Base-by-base conservation (phyloP, 23 tunicate genomes). In the Botrylloides violaceus region DNA sequence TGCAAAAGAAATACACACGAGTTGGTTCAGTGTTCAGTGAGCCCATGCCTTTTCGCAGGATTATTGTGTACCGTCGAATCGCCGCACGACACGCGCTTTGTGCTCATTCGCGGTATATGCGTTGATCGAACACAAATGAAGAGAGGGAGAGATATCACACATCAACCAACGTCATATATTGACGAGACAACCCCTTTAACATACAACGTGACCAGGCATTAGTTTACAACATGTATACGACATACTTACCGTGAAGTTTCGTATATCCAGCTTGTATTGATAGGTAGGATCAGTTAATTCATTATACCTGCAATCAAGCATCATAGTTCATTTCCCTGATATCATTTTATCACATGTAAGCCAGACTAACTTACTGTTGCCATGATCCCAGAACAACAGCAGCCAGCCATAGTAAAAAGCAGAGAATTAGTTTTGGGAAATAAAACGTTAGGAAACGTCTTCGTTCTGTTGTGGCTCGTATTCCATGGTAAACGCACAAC, bases 401-500 rank as follows among this genome's bases (percentile, higher is more conserved):
- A 4, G 86, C 76, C 63, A 87, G 58, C 95, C 95, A 87, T 49
- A 87, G 62, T 32, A 81, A 50, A 3, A 79, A 78, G 63, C 95
- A 87, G 28, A 87, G 63, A 20, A 87, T 32, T 3, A 87, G 71
- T 43, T 87, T 87, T 0, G 95, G 95, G 55, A 87, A 78, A 70
- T 85, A 85, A 28, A 85, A 85, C 3, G 77, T 65, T 21, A 76
- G 49, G 56, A 80, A 87, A 2, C 77, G 78, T 29, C 86, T 53
- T 33, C 65, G 61, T 43, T 81, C 86, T n/a, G 73, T 29, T 26
- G 75, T 32, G 3, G 70, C 39, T 1, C 84, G 71, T 61, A 87
- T 81, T 0, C 95, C 87, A 71, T 87, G 86, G 64, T 80, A 87
- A 4, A 77, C 82, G 62, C 95, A 87, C 61, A 87, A 71, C 95